A percentile compares a stretch with the other conserved stretches of the same genome.
Conservation (phyloP, 2,113 vertebrate genomes). For the Heliornis fulica region DNA sequence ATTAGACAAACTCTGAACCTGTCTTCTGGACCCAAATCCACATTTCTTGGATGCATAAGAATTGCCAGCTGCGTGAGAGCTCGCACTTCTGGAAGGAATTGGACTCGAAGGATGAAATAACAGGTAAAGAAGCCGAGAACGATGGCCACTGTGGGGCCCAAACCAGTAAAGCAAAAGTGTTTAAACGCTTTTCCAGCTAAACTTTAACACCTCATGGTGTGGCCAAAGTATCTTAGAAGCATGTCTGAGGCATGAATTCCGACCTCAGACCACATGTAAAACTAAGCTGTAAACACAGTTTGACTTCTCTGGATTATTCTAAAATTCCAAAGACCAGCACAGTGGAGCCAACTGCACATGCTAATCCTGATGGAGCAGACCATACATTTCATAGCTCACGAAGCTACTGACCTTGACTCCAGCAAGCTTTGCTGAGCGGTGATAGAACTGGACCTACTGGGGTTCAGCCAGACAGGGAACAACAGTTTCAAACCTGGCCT, state of each 20-base stretch:
- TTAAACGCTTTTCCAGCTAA: constrained; percentile 1
- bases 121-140: neutral
- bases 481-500: neutral
- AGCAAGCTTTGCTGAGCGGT: neutral
- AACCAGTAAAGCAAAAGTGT: neutral
- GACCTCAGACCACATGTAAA: neutral
- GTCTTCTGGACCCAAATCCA: constrained; percentile 28
- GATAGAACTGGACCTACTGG: fast-evolving
- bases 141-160: neutral
- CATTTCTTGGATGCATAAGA: neutral
- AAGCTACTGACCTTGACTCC: neutral
- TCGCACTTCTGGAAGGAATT: neutral
- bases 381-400: neutral
- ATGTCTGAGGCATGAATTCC: neutral
- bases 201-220: neutral
- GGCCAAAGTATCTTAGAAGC: neutral
- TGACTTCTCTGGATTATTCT: neutral
- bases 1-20: constrained; percentile 56
- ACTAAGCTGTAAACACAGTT: neutral
- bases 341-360: neutral
- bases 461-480: neutral
- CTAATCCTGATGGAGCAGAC: neutral
- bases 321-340: neutral
- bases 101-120: neutral
- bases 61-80: neutral